These are phyloP conservation scores for Salpingus planirostris DNA, from an alignment of 2,888 invertebrate species.

Conservation along the genomic window DNA sequence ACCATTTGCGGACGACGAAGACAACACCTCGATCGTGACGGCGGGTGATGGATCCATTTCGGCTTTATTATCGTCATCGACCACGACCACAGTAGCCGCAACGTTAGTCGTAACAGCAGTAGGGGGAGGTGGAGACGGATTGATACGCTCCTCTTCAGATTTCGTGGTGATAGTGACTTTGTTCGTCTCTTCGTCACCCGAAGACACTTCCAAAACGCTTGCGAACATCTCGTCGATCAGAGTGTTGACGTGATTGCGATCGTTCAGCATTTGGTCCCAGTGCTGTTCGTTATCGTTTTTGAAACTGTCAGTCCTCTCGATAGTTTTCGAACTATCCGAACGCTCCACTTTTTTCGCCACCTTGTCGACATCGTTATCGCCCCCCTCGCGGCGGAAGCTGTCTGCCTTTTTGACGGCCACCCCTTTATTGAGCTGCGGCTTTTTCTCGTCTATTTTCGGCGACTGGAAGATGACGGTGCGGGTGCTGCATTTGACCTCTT, in stretches of 20 bases:
- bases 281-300: slow-evolving; percentile 10
- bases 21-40: slow-evolving; percentile 2
- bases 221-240: slow-evolving; percentile 40
- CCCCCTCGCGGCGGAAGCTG: background rate
- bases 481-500: slow-evolving; percentile 23
- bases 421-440: background rate
- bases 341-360: slow-evolving; percentile 9
- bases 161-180: slow-evolving; percentile 11
- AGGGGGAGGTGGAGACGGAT: background rate
- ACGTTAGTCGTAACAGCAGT: background rate
- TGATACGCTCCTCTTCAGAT: too few species aligned
- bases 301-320: slow-evolving; percentile 1
- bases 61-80: slow-evolving; percentile 14
- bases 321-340: slow-evolving; percentile 5
- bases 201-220: slow-evolving; percentile 33
- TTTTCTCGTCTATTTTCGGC: slow-evolving; percentile 20
- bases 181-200: slow-evolving; percentile 19
- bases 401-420: background rate
- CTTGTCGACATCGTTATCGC: background rate
- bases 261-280: slow-evolving; percentile 28
- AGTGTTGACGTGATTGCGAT: slow-evolving; percentile 38
- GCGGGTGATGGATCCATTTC: too few species aligned
- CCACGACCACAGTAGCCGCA: slow-evolving; percentile 13
- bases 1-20: background rate
- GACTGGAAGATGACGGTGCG: slow-evolving; percentile 40